Evolutionary conservation across 2,797 vertebrate genomes (phyloP), one percentile per base, ranked within the genome.

Genomic region (Pachyuromys duprasi): DNA sequence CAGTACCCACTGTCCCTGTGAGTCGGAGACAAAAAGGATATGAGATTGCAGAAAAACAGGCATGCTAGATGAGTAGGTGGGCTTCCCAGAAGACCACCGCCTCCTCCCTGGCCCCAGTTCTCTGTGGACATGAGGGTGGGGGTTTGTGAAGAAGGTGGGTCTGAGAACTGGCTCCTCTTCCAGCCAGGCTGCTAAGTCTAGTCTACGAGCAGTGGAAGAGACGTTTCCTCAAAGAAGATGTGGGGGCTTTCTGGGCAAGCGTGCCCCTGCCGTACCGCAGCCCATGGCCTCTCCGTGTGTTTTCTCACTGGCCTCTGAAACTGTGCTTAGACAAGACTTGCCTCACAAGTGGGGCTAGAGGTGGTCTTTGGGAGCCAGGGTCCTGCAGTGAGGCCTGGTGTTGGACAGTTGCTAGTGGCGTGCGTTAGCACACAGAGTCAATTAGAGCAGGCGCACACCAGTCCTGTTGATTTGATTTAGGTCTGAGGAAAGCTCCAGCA

Each of bases 391-490:
- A 80, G 12, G 70, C 95, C 92, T 86, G 62, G 96, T 55, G 53
- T 96, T 95, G 70, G 80, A 87, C 97, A 79, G 86, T 94, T 94
- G 93, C 87, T 93, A 28, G 83, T 75, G 8, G 42, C 42, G 20
- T 65, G 93, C 18, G 9, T 97, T 96, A 96, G 95, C 97, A 86
- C 94, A 93, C 96, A 95, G 97, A 97, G 97, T 97, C 97, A 94
- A 96, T 98, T 97, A 98, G 96, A 94, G 92, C 91, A 49, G 88
- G 72, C 90, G 90, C 86, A 18, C 92, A 92, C 97, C 82, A 53
- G 94, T 72, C 96, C 95, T 81, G 79, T 95, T 97, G 97, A 98
- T 98, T 97, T 94, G 95, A 98, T 98, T 98, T 96, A 94, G 94
- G 96, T 87, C 96, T 96, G 79, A 97, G 70, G 62, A 97, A 97